Base-by-base conservation (phyloP, 2,888 invertebrate species). In the Salpingus planirostris region DNA sequence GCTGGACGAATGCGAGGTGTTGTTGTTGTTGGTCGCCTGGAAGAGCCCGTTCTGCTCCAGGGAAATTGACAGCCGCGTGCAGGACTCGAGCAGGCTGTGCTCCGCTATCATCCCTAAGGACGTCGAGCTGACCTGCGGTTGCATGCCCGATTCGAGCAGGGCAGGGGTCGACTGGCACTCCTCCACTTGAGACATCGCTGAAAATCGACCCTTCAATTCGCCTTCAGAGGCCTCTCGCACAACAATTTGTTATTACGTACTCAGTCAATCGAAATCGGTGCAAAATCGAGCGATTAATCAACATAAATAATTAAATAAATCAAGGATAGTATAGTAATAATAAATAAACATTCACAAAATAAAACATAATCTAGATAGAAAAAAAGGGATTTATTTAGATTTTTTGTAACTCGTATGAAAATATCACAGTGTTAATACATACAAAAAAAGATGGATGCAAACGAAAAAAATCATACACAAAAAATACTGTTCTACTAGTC, bases 151-250 rank as follows among this genome's bases (percentile, higher is more conserved):
- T 56, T 85, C 84, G 54, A 81, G 74, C 54, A 89, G 66, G 29
- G 88, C 84, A 27, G 89, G 88, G 54, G 88, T 88, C 35, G 89
- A 89, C 62, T 89, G 88, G 50, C 88, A 87, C 68, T 90, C 89
- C 60, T 90, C 89, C 49, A 86, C 86, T 56, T 85, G 84, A 24
- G 85, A 76, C 72, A 85, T 71, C 38, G 78, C 81, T 80, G 65
- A 12, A 58, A 58, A 40, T n/a, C n/a, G n/a, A n/a, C n/a, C n/a
- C n/a, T n/a, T 49, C 43, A 34, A 25, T 44, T 33, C 11, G 23
- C 8, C 8, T 18, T 18, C 18, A 18, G 8, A 18, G 8, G 18
- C 5, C 8, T n/a, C n/a, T n/a, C n/a, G n/a, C n/a, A n/a, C n/a
- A n/a, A n/a, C n/a, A n/a, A n/a, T n/a, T n/a, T n/a, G n/a, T n/a